phyloP scores from a whole-genome alignment of 2,113 vertebrate species.

The Diglossa brunneiventris region DNA sequence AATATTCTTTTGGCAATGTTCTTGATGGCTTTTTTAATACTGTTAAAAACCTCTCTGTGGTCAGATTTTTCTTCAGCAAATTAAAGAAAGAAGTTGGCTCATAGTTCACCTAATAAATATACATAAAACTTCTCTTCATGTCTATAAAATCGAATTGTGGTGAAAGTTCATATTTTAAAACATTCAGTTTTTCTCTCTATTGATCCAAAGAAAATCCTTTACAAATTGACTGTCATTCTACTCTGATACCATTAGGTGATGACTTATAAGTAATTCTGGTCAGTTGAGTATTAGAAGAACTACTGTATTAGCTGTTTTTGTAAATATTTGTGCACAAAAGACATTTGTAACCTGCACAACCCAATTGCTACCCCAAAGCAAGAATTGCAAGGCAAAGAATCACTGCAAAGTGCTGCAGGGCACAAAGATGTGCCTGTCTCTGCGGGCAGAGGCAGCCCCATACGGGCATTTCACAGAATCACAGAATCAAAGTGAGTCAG shows the following conservation, averaged over 20 bases:
- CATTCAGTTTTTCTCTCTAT: not conserved
- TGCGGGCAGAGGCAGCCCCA: not conserved
- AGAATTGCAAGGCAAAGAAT: not conserved
- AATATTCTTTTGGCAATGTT: not conserved
- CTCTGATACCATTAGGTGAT: not conserved
- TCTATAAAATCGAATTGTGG: not conserved
- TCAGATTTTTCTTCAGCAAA: constrained; percentile 7
- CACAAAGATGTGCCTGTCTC: rapidly evolving
- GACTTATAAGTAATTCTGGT: not conserved
- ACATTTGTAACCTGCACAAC: not conserved
- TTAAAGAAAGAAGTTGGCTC: not conserved
- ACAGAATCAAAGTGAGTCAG: not conserved
- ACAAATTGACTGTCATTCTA: not conserved
- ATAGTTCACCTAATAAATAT: not conserved
- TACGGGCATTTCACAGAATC: rapidly evolving
- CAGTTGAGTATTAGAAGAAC: not conserved
- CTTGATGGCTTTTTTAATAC: not conserved
- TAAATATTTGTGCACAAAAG: not conserved
- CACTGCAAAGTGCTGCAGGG: not conserved
- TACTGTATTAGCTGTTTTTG: not conserved
- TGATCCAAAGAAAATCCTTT: constrained; percentile 17
- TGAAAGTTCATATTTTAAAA: not conserved
- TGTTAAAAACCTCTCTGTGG: not conserved
- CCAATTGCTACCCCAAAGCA: not conserved
- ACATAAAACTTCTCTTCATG: not conserved